Conservation (phyloP, 2,888 invertebrate genomes). For the Tiliacea citrago region DNA sequence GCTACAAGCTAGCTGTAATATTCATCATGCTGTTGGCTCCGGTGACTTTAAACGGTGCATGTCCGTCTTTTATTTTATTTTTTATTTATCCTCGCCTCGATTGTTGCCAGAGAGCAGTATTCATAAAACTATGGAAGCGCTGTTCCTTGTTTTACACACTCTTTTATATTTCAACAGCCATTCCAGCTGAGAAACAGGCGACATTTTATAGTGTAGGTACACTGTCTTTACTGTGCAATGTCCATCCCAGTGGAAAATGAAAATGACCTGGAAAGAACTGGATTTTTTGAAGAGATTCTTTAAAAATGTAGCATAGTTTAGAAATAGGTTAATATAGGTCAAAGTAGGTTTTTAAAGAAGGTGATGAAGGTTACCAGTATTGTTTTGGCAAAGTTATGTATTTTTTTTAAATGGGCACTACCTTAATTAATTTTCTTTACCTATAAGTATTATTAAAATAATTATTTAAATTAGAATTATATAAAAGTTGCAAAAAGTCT, state of each 20-base stretch:
- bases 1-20: slow-evolving; percentile 82
- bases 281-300: slow-evolving; percentile 12
- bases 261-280: slow-evolving; percentile 60
- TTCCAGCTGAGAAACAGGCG: slow-evolving; percentile 75
- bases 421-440: too few relatives aligned
- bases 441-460: too few relatives aligned
- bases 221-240: slow-evolving; percentile 67
- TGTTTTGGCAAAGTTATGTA: neutral
- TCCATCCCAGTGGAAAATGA: slow-evolving; percentile 64
- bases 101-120: slow-evolving; percentile 84
- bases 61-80: slow-evolving; percentile 77
- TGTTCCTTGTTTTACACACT: slow-evolving; percentile 84
- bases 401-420: neutral
- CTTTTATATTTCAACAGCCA: slow-evolving; percentile 84
- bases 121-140: slow-evolving; percentile 85
- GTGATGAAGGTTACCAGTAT: neutral
- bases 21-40: slow-evolving; percentile 86
- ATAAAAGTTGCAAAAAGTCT: neutral
- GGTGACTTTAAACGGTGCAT: slow-evolving; percentile 86
- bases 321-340: neutral
- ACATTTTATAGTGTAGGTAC: slow-evolving; percentile 71
- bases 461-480: neutral
- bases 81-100: slow-evolving; percentile 85
- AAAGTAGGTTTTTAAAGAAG: neutral
- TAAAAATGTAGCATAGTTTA: neutral